A percentile compares a stretch with the other conserved stretches of the same genome.
Evolutionary conservation across 2,888 invertebrate genomes (phyloP).

Genomic region (Leucania comma): DNA sequence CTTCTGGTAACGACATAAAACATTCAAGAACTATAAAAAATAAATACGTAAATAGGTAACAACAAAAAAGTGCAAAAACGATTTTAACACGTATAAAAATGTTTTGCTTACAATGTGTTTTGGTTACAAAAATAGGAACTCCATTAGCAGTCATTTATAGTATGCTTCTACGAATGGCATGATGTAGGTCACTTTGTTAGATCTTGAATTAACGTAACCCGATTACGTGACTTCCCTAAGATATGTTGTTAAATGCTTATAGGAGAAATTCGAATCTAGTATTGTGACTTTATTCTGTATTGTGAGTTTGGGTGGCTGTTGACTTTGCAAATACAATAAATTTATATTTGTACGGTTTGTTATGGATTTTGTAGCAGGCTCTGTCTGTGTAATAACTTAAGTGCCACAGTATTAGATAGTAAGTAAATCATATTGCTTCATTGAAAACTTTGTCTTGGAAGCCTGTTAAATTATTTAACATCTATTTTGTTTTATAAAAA

Average conservation of each 20-base stretch:
- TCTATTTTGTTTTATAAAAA: not conserved
- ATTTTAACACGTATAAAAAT: conserved; percentile 21
- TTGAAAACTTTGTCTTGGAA: not conserved
- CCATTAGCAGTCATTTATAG: conserved; percentile 60
- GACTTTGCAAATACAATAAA: not conserved
- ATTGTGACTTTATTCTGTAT: not conserved
- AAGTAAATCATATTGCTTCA: too few species aligned
- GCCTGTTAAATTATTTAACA: too few species aligned
- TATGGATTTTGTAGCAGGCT: conserved; percentile 5
- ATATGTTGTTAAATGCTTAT: conserved; percentile 13
- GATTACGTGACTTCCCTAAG: conserved; percentile 55
- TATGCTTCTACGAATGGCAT: conserved; percentile 50
- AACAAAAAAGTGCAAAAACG: conserved; percentile 8
- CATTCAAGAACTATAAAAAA: not conserved
- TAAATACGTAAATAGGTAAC: not conserved
- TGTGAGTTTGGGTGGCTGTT: not conserved
- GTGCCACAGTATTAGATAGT: not conserved
- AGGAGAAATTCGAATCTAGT: conserved; percentile 8
- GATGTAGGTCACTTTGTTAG: conserved; percentile 49
- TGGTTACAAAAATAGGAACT: conserved; percentile 44
- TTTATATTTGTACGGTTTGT: conserved; percentile 10
- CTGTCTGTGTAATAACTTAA: not conserved
- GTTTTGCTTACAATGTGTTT: conserved; percentile 22
- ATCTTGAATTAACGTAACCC: conserved; percentile 57
- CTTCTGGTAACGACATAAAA: not conserved